Conservation (phyloP, 2,797 vertebrate genomes). For the Pangasius mekongensis region DNA sequence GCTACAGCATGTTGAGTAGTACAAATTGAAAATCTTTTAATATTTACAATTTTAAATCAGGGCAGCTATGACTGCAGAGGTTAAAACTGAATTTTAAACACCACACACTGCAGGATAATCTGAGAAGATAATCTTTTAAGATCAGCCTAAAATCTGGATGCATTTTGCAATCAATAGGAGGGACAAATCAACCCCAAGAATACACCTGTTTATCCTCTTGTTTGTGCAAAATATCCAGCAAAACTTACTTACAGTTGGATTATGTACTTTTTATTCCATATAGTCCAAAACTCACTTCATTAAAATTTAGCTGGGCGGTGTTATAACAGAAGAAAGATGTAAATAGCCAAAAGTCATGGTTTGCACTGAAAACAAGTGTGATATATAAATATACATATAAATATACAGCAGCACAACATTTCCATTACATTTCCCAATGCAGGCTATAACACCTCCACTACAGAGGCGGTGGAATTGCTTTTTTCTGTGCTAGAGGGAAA, state of each 20-base stretch:
- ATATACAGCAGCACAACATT: slow-evolving; percentile 10
- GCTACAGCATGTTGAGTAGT: not conserved
- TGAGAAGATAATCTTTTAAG: not conserved
- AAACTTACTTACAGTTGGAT: not conserved
- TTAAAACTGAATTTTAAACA: not conserved
- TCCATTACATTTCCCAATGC: not conserved
- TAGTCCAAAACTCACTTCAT: not conserved
- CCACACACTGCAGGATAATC: not conserved
- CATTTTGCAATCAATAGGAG: not conserved
- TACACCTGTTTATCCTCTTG: not conserved
- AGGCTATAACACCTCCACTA: not conserved
- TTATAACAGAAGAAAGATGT: slow-evolving; percentile 10
- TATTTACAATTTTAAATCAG: not conserved
- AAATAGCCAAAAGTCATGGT: not conserved
- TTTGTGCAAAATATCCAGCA: not conserved
- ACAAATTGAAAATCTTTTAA: not conserved
- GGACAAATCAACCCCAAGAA: too few species aligned
- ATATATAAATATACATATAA: slow-evolving; percentile 2
- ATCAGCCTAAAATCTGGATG: not conserved
- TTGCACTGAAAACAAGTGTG: slow-evolving; percentile 8
- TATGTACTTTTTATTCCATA: not conserved
- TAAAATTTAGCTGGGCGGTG: not conserved
- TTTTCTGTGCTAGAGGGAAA: not conserved
- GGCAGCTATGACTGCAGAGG: not conserved
- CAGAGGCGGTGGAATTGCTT: not conserved